These are phyloP conservation scores for Epizoanthus rinbou DNA, from an alignment of 92 coral and sea anemone species.

Conservation along the genomic window DNA sequence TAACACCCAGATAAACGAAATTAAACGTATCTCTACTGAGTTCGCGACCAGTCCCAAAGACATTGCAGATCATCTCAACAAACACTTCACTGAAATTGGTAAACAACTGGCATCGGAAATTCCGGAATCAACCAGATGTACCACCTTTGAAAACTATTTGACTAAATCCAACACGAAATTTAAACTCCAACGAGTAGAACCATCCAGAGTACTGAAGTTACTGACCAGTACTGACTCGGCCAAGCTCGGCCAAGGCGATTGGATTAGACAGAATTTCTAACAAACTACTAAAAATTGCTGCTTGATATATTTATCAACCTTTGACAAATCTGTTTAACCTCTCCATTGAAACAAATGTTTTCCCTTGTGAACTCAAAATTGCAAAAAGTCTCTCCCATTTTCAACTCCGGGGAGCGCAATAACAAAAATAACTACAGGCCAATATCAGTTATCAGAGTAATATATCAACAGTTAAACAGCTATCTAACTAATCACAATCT, in stretches of 20 bases:
- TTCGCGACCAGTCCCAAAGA: conserved; percentile 31
- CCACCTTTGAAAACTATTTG: conserved; percentile 5
- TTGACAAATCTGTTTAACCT: conserved; percentile 10
- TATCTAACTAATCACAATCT: conserved; percentile 16
- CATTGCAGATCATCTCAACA: conserved; percentile 45
- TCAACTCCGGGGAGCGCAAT: conserved; percentile 19
- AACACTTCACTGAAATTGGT: conserved; percentile 47
- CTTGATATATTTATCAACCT: conserved; percentile 6
- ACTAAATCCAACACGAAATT: conserved; percentile 18
- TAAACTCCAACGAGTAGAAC: not conserved
- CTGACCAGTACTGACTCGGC: conserved; percentile 2
- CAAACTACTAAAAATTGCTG: conserved; percentile 9
- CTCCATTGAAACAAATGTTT: conserved; percentile 18
- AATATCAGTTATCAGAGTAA: conserved; percentile 33
- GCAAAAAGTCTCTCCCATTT: conserved; percentile 31
- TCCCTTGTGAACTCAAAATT: conserved; percentile 28
- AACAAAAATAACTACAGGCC: conserved; percentile 31
- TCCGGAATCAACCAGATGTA: not conserved
- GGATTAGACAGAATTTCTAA: conserved; percentile 41
- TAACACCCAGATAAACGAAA: conserved; percentile 27
- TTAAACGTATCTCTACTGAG: conserved; percentile 12
- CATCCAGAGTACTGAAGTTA: conserved; percentile 24
- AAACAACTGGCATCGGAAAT: conserved; percentile 49
- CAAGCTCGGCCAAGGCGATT: conserved; percentile 23
- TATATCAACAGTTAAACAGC: conserved; percentile 1